These are phyloP conservation scores for Hylaea fasciaria DNA, from an alignment of 2,888 invertebrate genomes.

Conservation along the genomic window DNA sequence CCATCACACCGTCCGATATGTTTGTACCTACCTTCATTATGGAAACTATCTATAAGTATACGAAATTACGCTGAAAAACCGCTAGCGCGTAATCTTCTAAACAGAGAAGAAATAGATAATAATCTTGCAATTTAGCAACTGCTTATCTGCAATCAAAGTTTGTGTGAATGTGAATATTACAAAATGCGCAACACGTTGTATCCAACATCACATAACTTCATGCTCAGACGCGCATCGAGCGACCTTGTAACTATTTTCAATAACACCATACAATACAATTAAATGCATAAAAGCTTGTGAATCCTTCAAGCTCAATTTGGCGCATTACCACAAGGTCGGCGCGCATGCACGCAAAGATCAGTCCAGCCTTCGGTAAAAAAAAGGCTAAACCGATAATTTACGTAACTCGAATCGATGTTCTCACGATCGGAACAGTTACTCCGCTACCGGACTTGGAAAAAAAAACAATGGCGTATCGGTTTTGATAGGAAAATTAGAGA, in stretches of 20 bases:
- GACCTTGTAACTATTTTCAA: conserved; percentile 46
- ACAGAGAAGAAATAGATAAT: background rate
- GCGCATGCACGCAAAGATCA: conserved; percentile 63
- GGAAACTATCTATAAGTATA: no score
- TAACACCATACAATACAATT: conserved; percentile 43
- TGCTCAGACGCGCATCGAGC: conserved; percentile 30
- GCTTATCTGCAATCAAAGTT: conserved; percentile 5
- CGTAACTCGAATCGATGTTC: conserved; percentile 70
- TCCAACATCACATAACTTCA: conserved; percentile 34
- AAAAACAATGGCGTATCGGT: conserved; percentile 73
- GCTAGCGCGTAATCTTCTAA: background rate
- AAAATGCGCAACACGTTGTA: conserved; percentile 17
- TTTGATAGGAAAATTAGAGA: conserved; percentile 85
- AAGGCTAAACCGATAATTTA: conserved; percentile 60
- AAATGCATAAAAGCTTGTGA: conserved; percentile 46
- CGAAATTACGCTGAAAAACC: no score
- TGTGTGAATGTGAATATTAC: conserved; percentile 10
- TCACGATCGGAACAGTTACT: conserved; percentile 75
- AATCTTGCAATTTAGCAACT: background rate
- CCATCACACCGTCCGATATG: no score
- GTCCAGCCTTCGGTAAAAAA: conserved; percentile 59
- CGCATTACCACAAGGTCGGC: conserved; percentile 72
- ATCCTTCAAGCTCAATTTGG: conserved; percentile 75
- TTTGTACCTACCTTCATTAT: no score
- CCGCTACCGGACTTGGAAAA: conserved; percentile 65